Evolutionary conservation across 2,888 invertebrate species (phyloP), one percentile per base, ranked within the genome.

Genomic region (Gonocerus acuteangulatus): DNA sequence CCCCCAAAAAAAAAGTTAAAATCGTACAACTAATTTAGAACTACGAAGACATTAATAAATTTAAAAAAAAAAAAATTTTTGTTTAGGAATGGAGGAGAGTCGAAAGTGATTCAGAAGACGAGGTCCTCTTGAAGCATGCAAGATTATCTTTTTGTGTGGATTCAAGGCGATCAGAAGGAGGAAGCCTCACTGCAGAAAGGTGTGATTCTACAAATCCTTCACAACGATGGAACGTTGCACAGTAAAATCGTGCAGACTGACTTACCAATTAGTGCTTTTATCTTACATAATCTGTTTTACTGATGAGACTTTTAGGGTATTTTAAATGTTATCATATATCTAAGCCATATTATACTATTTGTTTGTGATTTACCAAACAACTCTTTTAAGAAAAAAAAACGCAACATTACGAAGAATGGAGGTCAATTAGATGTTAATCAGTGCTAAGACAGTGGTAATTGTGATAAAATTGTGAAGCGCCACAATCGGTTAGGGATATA

Each of bases 131-230:
- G 64, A 79, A 83, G 60, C 88, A 90, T 72, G 79, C 80, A 1
- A 82, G 83, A 68, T 80, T 86, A 62, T 85, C 88, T 65, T 81
- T 89, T 18, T 94, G 93, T 73, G 78, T 93, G 47, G 86, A 91
- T 73, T 81, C 86, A 49, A 72, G 79, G 71, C 79, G 80, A 57
- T 42, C 54, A 9, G 74, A 77, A 45, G 74, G 78, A 66, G 81
- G 84, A 9, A n/a, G n/a, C n/a, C 77, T 87, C 48, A 83, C 84
- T 23, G 85, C 82, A 7, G 84, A 85, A 72, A 79, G 81, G 68
- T 87, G 87, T 74, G 84, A 85, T 71, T 80, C 80, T 32, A 79
- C 77, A 48, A 75, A 81, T 49, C 78, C 80, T 56, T 80, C 83
- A 58, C 87, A 87, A 73, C 79, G 81, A 70, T 87, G 86, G 86